Evolutionary conservation across 1,140 invertebrate genomes (phyloP).

Genomic region (Octopus sinensis): DNA sequence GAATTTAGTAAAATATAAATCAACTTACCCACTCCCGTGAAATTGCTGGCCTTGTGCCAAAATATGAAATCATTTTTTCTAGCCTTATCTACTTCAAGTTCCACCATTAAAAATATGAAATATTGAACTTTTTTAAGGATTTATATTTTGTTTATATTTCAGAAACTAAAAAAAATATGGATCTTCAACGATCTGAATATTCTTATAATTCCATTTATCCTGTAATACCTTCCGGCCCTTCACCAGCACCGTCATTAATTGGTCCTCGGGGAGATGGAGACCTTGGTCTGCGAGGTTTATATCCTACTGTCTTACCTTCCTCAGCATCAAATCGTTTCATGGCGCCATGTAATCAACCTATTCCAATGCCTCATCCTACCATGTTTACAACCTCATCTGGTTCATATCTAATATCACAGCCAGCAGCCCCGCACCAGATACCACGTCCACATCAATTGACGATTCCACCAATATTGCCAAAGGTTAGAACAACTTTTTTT

Average conservation of each 20-base stretch:
- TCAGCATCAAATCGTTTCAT: not conserved
- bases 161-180: conserved; percentile 39
- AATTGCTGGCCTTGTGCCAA: no score
- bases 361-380: not conserved
- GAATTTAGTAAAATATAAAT: no score
- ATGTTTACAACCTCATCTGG: not conserved
- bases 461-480: not conserved
- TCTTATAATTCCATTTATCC: conserved; percentile 25
- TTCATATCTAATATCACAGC: not conserved
- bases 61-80: no score
- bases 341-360: not conserved
- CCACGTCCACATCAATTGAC: not conserved
- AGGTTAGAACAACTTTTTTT: not conserved
- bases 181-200: conserved; percentile 29
- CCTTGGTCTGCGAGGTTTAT: not conserved
- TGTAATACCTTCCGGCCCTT: conserved; percentile 11
- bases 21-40: no score
- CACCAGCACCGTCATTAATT: conserved; percentile 18
- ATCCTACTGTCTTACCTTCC: not conserved
- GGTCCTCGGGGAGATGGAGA: conserved; percentile 10
- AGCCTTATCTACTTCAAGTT: no score
- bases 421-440: not conserved
- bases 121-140: not conserved
- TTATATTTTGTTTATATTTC: conserved; percentile 16
- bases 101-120: not conserved